Conservation (phyloP, 2,797 vertebrate genomes). For the Spinibarbus caldwelli region DNA sequence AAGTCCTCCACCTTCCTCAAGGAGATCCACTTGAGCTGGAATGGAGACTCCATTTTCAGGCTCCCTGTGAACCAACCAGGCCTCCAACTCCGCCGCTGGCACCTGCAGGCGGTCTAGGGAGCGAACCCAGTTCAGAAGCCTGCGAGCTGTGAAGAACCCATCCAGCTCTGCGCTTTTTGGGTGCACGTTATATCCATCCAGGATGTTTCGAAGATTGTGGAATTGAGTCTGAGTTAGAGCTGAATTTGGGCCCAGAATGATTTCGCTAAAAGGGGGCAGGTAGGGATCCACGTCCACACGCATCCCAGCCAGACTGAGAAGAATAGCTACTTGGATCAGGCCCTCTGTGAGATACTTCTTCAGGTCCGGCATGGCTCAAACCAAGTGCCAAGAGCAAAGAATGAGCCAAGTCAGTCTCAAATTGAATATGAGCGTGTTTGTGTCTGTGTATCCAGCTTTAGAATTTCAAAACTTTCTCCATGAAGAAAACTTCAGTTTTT, state of each 20-base stretch:
- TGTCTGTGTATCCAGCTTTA: background rate
- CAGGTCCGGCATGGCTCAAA: conserved; percentile 74
- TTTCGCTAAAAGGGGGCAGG: conserved; percentile 82
- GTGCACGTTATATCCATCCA: conserved; percentile 81
- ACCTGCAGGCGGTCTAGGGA: conserved; percentile 85
- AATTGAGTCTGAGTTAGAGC: conserved; percentile 87
- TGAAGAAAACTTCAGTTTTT: background rate
- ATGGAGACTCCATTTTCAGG: conserved; percentile 75
- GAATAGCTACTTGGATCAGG: conserved; percentile 92
- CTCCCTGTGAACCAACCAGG: conserved; percentile 90
- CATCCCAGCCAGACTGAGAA: conserved; percentile 89
- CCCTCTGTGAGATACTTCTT: conserved; percentile 96
- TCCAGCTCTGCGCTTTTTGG: conserved; percentile 88
- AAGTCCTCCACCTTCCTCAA: conserved; percentile 72
- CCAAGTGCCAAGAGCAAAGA: background rate
- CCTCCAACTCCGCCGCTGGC: conserved; percentile 84
- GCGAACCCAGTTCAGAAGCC: conserved; percentile 84
- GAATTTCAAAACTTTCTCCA: background rate
- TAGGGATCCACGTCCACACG: conserved; percentile 88
- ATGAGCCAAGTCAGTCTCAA: background rate
- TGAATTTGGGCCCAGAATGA: conserved; percentile 85
- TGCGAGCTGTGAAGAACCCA: conserved; percentile 81
- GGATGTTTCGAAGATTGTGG: conserved; percentile 84
- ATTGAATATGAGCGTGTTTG: background rate
- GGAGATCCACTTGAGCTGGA: conserved; percentile 69